These are phyloP conservation scores for Dryocosmus kuriphilus DNA, from an alignment of 2,888 invertebrate species.

Conservation along the genomic window DNA sequence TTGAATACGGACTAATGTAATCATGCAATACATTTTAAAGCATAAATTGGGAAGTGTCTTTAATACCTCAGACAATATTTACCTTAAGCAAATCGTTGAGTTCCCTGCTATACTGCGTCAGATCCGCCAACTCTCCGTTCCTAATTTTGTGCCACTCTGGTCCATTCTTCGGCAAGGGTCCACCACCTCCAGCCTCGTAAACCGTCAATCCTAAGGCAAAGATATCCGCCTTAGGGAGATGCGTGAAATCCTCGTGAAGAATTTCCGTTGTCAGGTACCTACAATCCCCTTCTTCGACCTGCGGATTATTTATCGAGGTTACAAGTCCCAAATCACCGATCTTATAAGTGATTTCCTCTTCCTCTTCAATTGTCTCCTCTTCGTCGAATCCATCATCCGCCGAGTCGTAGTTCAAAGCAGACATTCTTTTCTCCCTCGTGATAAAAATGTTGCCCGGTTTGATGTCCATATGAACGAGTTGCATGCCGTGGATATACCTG, in stretches of 20 bases:
- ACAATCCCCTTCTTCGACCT: slow-evolving; percentile 93
- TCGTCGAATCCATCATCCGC: slow-evolving; percentile 88
- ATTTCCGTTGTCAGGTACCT: slow-evolving; percentile 93
- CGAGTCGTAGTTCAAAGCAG: slow-evolving; percentile 81
- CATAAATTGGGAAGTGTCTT: background rate
- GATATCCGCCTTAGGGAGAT: slow-evolving; percentile 93
- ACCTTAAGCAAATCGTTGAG: slow-evolving; percentile 87
- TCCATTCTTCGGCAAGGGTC: slow-evolving; percentile 93
- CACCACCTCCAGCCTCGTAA: slow-evolving; percentile 88
- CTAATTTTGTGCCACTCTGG: slow-evolving; percentile 91
- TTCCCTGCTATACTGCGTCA: slow-evolving; percentile 84
- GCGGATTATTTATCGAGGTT: slow-evolving; percentile 88
- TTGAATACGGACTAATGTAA: too few relatives aligned
- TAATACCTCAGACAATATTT: slow-evolving; percentile 41
- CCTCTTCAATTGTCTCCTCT: slow-evolving; percentile 79
- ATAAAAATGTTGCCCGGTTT: slow-evolving; percentile 96
- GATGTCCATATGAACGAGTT: slow-evolving; percentile 94
- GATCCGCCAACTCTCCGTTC: slow-evolving; percentile 84
- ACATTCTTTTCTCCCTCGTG: slow-evolving; percentile 82
- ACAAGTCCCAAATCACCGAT: slow-evolving; percentile 97
- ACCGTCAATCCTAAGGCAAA: slow-evolving; percentile 91
- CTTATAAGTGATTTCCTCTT: slow-evolving; percentile 86
- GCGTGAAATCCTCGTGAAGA: slow-evolving; percentile 87
- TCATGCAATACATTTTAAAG: too few relatives aligned
- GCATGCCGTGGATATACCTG: slow-evolving; percentile 92